Base-by-base conservation (phyloP, 2,888 invertebrate genomes). In the Synergus gifuensis region DNA sequence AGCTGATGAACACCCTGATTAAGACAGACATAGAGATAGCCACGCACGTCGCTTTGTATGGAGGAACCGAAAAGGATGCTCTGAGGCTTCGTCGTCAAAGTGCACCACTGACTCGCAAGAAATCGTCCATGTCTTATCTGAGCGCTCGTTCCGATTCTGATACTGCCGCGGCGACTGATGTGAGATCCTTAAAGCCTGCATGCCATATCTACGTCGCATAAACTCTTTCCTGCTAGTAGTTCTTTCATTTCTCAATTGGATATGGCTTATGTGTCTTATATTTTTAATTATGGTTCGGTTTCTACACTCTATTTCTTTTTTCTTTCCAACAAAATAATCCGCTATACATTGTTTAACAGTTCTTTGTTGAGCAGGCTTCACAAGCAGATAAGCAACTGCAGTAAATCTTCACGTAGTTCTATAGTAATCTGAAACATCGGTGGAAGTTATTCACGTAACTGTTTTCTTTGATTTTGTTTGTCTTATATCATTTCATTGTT, bases 1-100 rank as follows among this genome's bases (percentile, higher is more conserved):
- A 97, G 96, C 94, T 97, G 92, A 94, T 97, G 94, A 95, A 95
- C 92, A 94, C 95, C 90, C 95, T 95, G 87, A 93, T 97, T 94
- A 96, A 96, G 95, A 96, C 95, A 89, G 96, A 96, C 93, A 93
- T 96, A 92, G 93, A 93, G 87, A 93, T 93, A 80, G 94, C 94
- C 63, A 93, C 94, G 80, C 93, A 94, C 88, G 91, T 92, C 85
- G 93, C 93, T 80, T 88, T 92, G 87, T 87, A 88, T 86, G 90
- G 92, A 90, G 91, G 92, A 85, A 91, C 90, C 11, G 84, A 90
- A 87, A 89, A 89, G 90, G 92, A 92, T 83, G 92, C 92, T 81
- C 87, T 92, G 83, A 89, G 88, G 83, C 89, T 92, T 60, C 91
- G 92, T 83, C 91, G 92, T 81, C 89, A 89, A 85, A 92, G 92